phyloP scores from a whole-genome alignment of 2,888 invertebrate genomes.

The Dimorphilus gyrociliatus region DNA sequence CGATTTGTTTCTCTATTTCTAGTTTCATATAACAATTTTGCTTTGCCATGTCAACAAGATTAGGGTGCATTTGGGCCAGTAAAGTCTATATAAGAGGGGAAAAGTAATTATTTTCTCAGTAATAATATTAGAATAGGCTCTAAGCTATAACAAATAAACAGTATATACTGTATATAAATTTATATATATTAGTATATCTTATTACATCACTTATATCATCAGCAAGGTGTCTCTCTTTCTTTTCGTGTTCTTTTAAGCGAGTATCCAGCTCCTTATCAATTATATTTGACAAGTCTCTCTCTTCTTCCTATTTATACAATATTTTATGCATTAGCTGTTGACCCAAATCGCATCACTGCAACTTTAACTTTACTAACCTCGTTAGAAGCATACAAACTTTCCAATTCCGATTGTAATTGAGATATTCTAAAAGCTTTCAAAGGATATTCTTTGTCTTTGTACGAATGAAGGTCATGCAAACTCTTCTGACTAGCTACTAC shows the following conservation, averaged over 20 bases:
- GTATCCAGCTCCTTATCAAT: neutral
- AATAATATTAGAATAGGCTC: neutral
- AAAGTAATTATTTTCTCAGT: conserved; percentile 20
- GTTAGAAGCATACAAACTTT: conserved; percentile 19
- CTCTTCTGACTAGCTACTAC: no score
- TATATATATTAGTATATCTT: conserved; percentile 2
- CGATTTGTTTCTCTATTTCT: neutral
- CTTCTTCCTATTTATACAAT: no score
- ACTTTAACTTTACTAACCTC: conserved; percentile 14
- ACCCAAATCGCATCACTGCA: neutral
- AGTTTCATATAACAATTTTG: no score
- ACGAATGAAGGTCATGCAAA: conserved; percentile 2
- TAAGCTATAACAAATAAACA: neutral
- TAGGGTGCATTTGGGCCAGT: conserved; percentile 27
- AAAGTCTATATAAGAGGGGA: conserved; percentile 14
- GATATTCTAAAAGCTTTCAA: conserved; percentile 32
- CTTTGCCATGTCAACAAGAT: conserved; percentile 29
- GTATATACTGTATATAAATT: neutral
- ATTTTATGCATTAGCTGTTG: no score
- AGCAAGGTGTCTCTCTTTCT: neutral
- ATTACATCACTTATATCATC: neutral
- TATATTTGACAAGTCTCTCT: neutral
- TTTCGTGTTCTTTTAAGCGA: neutral
- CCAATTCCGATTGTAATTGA: conserved; percentile 27
- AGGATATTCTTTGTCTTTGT: conserved; percentile 34